Conservation (phyloP, 2,888 invertebrate species). For the Hoplodrina ambigua region DNA sequence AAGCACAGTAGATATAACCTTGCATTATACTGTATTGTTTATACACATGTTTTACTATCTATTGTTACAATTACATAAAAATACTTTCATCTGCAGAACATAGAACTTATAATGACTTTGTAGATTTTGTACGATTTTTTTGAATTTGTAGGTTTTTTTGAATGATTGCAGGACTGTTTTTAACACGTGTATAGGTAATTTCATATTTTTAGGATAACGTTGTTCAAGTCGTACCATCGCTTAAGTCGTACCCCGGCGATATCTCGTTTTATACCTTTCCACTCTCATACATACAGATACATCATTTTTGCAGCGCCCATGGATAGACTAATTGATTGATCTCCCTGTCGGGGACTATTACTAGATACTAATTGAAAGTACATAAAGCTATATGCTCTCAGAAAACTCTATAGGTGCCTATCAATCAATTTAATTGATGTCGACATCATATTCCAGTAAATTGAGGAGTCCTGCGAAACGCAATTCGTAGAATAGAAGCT, state of each 20-base stretch:
- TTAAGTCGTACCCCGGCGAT: no score
- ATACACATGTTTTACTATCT: neutral
- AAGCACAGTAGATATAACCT: conserved; percentile 2
- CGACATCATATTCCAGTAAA: neutral
- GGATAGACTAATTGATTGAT: neutral
- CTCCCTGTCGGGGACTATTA: neutral
- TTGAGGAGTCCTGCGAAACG: neutral
- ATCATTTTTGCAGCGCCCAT: neutral
- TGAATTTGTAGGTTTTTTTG: no score
- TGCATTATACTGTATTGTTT: neutral
- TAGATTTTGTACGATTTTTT: no score
- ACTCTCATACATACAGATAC: neutral
- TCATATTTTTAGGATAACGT: no score
- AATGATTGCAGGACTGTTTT: neutral
- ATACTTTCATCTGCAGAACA: neutral
- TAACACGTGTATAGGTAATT: no score
- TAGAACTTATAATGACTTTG: no score
- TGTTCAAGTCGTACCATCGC: no score
- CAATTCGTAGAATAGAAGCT: neutral
- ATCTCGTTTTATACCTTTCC: no score
- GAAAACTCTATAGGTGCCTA: neutral
- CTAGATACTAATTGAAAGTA: neutral
- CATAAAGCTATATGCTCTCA: neutral
- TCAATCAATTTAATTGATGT: conserved; percentile 10
- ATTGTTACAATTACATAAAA: neutral